These are phyloP conservation scores for Centropyge bicolor DNA, from an alignment of 2,797 vertebrate species.

Conservation along the genomic window DNA sequence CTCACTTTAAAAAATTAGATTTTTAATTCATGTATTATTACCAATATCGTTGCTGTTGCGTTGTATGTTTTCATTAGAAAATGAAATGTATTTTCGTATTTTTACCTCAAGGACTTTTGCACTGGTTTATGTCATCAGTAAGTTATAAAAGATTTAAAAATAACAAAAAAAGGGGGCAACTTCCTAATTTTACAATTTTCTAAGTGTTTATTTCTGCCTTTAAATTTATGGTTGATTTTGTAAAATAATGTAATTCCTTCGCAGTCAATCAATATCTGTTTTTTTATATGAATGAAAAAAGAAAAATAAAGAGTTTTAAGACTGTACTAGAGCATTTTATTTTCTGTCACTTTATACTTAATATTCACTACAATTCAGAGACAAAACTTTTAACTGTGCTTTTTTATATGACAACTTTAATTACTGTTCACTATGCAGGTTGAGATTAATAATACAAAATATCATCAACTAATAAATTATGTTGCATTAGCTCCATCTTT, in stretches of 20 bases:
- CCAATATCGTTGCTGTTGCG: conserved; percentile 1
- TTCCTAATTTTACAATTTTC: conserved; percentile 3
- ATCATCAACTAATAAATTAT: background rate
- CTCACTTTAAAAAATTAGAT: background rate
- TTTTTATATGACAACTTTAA: background rate
- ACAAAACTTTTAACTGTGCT: no score
- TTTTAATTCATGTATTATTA: conserved; percentile 2
- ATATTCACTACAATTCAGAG: no score
- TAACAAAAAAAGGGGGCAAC: conserved; percentile 1
- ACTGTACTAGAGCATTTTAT: background rate
- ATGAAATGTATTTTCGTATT: conserved; percentile 32
- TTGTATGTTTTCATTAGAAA: background rate
- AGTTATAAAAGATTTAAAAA: conserved; percentile 14
- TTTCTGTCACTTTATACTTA: no score
- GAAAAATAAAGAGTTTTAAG: conserved; percentile 42
- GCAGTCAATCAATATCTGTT: conserved; percentile 28
- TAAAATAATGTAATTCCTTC: conserved; percentile 53
- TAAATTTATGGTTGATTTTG: conserved; percentile 40
- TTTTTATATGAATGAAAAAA: conserved; percentile 40
- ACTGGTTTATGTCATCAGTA: conserved; percentile 21
- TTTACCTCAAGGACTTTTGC: conserved; percentile 49
- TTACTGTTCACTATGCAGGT: no score
- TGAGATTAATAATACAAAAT: no score
- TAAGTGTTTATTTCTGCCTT: conserved; percentile 3
- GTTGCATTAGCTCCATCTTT: background rate